These are phyloP conservation scores for Gobio occitaniae DNA, from an alignment of 2,797 vertebrate species.

Conservation along the genomic window DNA sequence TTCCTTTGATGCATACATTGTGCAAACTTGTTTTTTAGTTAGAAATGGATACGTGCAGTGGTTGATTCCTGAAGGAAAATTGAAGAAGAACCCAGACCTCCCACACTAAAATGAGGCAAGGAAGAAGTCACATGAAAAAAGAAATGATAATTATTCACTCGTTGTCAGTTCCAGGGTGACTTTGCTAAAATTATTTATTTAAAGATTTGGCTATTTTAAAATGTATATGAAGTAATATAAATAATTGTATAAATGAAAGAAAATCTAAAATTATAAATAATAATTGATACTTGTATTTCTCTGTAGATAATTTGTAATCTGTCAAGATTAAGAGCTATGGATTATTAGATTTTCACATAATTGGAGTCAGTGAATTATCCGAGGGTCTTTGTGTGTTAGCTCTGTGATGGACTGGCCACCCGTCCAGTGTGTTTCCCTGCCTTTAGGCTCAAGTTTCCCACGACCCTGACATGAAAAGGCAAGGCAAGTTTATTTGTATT, in stretches of 20 bases:
- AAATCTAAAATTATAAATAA: background rate
- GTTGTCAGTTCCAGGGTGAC: background rate
- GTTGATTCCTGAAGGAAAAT: background rate
- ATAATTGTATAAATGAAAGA: background rate
- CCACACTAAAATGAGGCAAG: background rate
- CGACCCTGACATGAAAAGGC: background rate
- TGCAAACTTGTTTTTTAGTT: background rate
- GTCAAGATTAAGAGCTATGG: background rate
- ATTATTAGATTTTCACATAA: background rate
- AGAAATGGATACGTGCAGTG: conserved; percentile 23
- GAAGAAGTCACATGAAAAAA: background rate
- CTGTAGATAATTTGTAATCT: background rate
- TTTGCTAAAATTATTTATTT: background rate
- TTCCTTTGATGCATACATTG: background rate
- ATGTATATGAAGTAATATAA: background rate
- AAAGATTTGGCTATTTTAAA: background rate
- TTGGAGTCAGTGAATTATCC: background rate
- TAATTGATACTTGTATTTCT: background rate
- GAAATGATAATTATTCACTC: background rate
- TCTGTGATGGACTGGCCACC: background rate
- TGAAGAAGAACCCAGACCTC: background rate
- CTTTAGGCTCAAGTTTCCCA: too few species aligned
- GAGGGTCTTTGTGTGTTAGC: background rate
- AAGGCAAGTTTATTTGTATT: background rate
- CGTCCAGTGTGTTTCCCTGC: too few species aligned